Base-by-base conservation (phyloP, 2,888 invertebrate genomes). In the Corythucha ciliata region DNA sequence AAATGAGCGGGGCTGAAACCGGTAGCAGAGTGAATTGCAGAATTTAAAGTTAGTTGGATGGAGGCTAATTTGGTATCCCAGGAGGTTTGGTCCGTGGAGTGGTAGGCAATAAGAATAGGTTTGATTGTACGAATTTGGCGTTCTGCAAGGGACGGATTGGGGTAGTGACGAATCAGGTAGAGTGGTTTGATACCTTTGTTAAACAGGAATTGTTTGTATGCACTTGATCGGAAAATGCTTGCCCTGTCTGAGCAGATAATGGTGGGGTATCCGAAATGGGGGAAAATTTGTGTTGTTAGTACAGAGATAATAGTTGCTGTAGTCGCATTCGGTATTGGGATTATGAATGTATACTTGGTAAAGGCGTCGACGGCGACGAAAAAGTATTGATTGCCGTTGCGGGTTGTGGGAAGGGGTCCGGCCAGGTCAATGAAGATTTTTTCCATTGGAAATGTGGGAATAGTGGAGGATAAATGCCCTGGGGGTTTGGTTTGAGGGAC, bases 341-440 rank as follows among this genome's bases (percentile, higher is more conserved):
- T 24, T n/a, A 47, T 16, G 16, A 47, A 12, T 16, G 41, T 29
- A 41, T 21, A 37, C 24, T 37, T 7, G 14, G 46, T 33, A 5
- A 46, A 16, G 12, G 22, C 46, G 16, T 46, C 46, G 5, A 46
- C 34, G 6, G 46, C 46, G 7, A 46, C 25, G 20, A 46, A 18
- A 32, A 46, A 7, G 18, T 46, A 34, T 7, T 18, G 6, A 18
- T 47, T 37, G 4, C 37, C 36, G 14, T 8, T 29, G n/a, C n/a
- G 21, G 4, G 36, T 27, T n/a, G 10, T 24, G 5, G 47, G 47
- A 4, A 47, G 18, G 6, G 36, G 37, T 6, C 47, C 47, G 6
- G 47, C 37, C 14, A 22, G 16, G 25, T 47, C 47, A 5, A 47
- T 20, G 16, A 27, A 47, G 4, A 47, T 24, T 4, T 20, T 29